A percentile compares a stretch with the other conserved stretches of the same genome.
phyloP scores from a whole-genome alignment of 1,140 invertebrate species.

The Drosophila kanapiae region DNA sequence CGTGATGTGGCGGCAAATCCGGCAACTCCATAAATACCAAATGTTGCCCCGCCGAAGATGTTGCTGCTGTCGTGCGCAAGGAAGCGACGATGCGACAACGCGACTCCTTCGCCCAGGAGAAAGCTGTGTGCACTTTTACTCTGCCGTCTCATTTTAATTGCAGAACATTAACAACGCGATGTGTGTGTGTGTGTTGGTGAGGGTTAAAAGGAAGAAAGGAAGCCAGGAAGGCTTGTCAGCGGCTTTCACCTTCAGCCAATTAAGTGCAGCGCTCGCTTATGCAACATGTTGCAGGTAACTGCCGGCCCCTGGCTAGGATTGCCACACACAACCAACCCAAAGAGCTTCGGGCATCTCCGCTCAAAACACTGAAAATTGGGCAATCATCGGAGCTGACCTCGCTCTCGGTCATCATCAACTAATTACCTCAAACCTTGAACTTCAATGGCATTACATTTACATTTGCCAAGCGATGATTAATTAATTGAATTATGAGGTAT shows the following conservation, averaged over 20 bases:
- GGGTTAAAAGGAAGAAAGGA: constrained; percentile 19
- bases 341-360: not conserved
- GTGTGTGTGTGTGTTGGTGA: constrained; percentile 13
- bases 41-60: constrained; percentile 14
- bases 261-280: constrained; percentile 35
- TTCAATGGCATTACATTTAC: not conserved
- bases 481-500: not conserved
- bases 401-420: not conserved
- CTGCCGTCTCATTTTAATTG: constrained; percentile 76
- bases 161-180: constrained; percentile 65
- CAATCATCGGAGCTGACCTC: not conserved
- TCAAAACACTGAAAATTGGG: too few species aligned
- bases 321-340: constrained; percentile 2
- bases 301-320: constrained; percentile 20
- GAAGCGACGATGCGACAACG: constrained; percentile 16
- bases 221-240: not conserved
- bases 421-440: constrained; percentile 8
- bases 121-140: constrained; percentile 64
- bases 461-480: not conserved
- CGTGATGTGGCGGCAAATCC: constrained; percentile 56
- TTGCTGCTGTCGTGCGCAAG: constrained; percentile 39
- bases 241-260: constrained; percentile 65
- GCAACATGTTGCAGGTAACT: constrained; percentile 26
- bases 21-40: constrained; percentile 56
- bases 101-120: constrained; percentile 47